Percentiles rank a stretch among this genome's conserved stretches.
phyloP scores from a whole-genome alignment of 2,888 invertebrate species.

The Athalia circularis region DNA sequence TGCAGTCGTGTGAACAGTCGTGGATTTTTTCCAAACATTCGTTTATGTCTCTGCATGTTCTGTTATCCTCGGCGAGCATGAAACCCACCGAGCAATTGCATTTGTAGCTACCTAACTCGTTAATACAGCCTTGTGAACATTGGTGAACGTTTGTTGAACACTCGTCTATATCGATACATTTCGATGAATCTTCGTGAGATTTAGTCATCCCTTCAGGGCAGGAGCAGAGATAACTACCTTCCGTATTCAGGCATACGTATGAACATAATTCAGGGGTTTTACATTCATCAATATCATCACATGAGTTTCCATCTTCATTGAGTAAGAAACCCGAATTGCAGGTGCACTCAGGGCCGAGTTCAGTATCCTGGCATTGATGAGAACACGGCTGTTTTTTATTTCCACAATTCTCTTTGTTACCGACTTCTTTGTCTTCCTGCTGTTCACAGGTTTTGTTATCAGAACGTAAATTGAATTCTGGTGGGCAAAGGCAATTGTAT shows the following conservation, averaged over 20 bases:
- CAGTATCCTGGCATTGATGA: slow-evolving; percentile 65
- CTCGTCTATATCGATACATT: slow-evolving; percentile 56
- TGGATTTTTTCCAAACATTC: slow-evolving; percentile 70
- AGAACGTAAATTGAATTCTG: slow-evolving; percentile 63
- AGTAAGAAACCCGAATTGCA: slow-evolving; percentile 76
- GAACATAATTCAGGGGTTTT: slow-evolving; percentile 75
- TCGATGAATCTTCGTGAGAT: slow-evolving; percentile 53
- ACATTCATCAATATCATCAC: slow-evolving; percentile 77
- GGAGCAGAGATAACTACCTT: slow-evolving; percentile 75
- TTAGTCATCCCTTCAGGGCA: slow-evolving; percentile 74
- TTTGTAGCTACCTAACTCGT: slow-evolving; percentile 75
- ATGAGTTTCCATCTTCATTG: slow-evolving; percentile 67
- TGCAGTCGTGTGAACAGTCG: slow-evolving; percentile 48
- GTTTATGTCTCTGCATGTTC: slow-evolving; percentile 69
- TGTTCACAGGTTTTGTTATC: slow-evolving; percentile 60
- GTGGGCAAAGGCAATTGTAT: slow-evolving; percentile 75
- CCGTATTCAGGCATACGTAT: slow-evolving; percentile 76
- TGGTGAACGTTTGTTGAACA: slow-evolving; percentile 55
- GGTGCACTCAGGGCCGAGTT: slow-evolving; percentile 73
- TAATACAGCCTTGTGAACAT: slow-evolving; percentile 75
- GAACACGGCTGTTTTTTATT: slow-evolving; percentile 57
- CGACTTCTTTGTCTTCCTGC: slow-evolving; percentile 58
- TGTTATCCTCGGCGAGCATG: slow-evolving; percentile 72
- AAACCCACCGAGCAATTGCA: slow-evolving; percentile 76
- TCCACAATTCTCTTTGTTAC: slow-evolving; percentile 52